Base-by-base conservation (phyloP, 2,113 vertebrate species). In the Charadrius vociferus region DNA sequence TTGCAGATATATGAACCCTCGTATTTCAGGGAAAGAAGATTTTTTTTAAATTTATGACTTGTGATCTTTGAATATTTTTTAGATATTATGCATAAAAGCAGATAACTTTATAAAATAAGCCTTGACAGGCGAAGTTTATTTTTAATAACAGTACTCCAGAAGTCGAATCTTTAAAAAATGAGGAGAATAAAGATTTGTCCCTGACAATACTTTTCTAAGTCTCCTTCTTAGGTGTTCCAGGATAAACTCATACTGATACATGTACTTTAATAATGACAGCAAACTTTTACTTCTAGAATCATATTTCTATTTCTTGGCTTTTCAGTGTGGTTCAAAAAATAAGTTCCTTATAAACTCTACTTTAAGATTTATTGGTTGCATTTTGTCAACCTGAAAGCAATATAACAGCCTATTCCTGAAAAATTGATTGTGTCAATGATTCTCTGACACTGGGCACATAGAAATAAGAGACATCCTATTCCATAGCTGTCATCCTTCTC, bases 331-430 rank as follows among this genome's bases (percentile, higher is more conserved):
- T 61, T 94, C 26, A n/a, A 90, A 85, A 82, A 61, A 59, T 29
- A 70, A 84, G 34, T 19, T 55, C 36, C 15, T 47, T 71, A 45
- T 59, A 84, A 95, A 68, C 39, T 81, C 36, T 77, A 29, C 37
- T 66, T 79, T 34, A 72, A 80, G 61, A 91, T 82, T 81, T 93
- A 39, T 73, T 92, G 50, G 30, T 49, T 93, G 49, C 9, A 58
- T 86, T 96, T 93, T 90, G 43, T 81, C 58, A 88, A 39, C 24
- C 19, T 82, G 49, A 92, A 96, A 94, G 41, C 73, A 92, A 62
- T 80, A 93, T 87, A 83, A 50, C 41, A 74, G 22, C 34, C 39
- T 5, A 1, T 78, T 94, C 32, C 78, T 85, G 66, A 94, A 90
- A 95, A 88, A 81, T 39, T 85, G 36, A 20, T 94, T 50, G 36